Evolutionary conservation across 2,113 vertebrate genomes (phyloP), one percentile per base, ranked within the genome.

Genomic region (Octodon degus): DNA sequence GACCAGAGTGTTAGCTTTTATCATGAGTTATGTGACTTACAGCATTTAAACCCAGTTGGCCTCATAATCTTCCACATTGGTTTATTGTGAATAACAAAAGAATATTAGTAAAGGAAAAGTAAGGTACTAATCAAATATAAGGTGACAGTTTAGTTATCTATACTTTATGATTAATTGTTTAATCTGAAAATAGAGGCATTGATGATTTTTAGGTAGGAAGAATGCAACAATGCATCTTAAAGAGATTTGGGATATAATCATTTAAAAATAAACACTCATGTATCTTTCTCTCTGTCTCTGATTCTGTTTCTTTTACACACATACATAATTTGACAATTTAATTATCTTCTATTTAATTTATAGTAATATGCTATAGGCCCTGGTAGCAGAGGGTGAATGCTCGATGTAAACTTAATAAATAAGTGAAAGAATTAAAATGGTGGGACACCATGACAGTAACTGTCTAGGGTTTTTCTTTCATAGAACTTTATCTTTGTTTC

Each of bases 341-440:
- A 86, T 79, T 92, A 82, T 80, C n/a, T 92, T 91, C 63, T 91
- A 95, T 94, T 83, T 96, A 81, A 92, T 89, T 95, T 50, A 89
- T 91, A 67, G 60, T 93, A 80, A 76, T 94, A 86, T 95, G n/a
- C 9, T 82, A 19, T 82, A 60, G 6, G 1, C 8, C 47, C 62
- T 93, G 55, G 25, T 92, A 81, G 43, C 55, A 94, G 40, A 89
- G 6, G 19, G 1, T 50, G 90, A 14, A 1, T 50, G 93, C 1
- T 10, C 13, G 93, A 88, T 92, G 32, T 72, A 94, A 96, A 87
- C 82, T 30, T 70, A 96, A 94, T 40, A 87, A 95, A 77, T 30
- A 17, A 91, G 12, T 58, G 25, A 81, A 97, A 91, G 4, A 62
- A 92, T 63, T 86, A 83, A 94, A 70, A 89, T 88, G 32, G 85